Evolutionary conservation across 2,113 vertebrate genomes (phyloP).

Genomic region (Harpagus bidentatus): DNA sequence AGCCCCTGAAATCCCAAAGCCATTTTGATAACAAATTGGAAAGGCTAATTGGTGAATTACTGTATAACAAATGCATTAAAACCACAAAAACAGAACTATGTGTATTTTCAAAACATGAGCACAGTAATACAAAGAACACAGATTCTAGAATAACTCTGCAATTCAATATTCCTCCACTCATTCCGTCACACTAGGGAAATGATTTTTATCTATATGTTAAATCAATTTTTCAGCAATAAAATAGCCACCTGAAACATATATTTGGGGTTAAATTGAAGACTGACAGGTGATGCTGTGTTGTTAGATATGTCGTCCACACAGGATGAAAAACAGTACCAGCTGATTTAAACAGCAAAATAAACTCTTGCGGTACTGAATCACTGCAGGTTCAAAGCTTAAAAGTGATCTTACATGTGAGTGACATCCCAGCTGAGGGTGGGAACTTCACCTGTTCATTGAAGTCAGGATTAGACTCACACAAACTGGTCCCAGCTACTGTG

Average conservation of each 20-base stretch:
- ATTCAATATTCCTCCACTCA: not conserved
- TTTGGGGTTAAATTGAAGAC: not conserved
- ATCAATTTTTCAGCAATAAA: not conserved
- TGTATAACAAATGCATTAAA: not conserved
- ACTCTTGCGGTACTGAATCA: rapidly evolving
- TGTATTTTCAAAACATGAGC: not conserved
- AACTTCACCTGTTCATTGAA: not conserved
- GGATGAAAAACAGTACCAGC: not conserved
- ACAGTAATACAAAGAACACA: not conserved
- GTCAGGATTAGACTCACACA: not conserved
- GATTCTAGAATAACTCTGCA: not conserved
- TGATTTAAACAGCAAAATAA: not conserved
- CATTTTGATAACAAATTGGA: not conserved
- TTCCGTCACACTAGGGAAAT: not conserved
- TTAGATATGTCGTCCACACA: not conserved
- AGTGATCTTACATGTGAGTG: not conserved
- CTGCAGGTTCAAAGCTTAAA: not conserved
- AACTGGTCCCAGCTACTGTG: not conserved
- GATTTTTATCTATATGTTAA: not conserved
- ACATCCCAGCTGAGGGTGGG: not conserved
- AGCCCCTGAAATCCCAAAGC: not conserved
- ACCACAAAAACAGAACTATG: not conserved
- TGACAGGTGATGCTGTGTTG: not conserved
- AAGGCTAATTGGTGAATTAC: not conserved
- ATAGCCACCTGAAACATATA: not conserved